Conservation (phyloP, 1,140 invertebrate species). For the Pogonomyrmex californicus region DNA sequence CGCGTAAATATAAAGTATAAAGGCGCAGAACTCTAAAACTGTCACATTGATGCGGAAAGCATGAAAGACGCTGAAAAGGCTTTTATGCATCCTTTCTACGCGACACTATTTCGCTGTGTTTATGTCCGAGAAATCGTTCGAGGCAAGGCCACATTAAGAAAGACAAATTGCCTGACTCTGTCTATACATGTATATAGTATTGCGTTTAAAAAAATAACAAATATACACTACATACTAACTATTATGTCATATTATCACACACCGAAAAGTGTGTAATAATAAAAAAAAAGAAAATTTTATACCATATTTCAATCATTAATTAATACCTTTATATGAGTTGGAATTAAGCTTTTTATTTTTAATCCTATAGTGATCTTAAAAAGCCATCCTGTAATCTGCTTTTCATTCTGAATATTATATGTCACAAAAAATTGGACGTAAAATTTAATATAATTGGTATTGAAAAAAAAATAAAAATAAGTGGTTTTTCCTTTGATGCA, state of each 20-base stretch:
- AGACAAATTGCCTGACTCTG: neutral
- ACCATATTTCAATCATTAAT: neutral
- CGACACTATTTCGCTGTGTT: slow-evolving; percentile 34
- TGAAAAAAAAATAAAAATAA: neutral
- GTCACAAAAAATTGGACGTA: neutral
- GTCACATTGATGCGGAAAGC: slow-evolving; percentile 1
- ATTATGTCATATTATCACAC: neutral
- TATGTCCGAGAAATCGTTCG: slow-evolving; percentile 10
- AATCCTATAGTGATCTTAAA: neutral
- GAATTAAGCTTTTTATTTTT: slow-evolving; percentile 8
- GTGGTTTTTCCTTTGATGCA: neutral
- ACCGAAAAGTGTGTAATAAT: neutral
- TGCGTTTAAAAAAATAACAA: neutral
- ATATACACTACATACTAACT: neutral
- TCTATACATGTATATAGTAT: neutral
- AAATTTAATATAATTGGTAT: neutral
- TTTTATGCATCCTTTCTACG: slow-evolving; percentile 32
- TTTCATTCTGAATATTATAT: neutral
- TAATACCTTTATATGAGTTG: neutral
- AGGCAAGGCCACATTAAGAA: slow-evolving; percentile 44
- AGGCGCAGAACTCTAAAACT: slow-evolving; percentile 32
- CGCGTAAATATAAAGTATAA: too few species aligned
- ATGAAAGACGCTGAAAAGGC: slow-evolving; percentile 51
- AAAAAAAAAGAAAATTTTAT: neutral
- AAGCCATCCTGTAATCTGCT: neutral